Percentiles rank a stretch among this genome's conserved stretches.
Conservation (phyloP, 1,140 invertebrate species). For the Anastatus disparis region DNA sequence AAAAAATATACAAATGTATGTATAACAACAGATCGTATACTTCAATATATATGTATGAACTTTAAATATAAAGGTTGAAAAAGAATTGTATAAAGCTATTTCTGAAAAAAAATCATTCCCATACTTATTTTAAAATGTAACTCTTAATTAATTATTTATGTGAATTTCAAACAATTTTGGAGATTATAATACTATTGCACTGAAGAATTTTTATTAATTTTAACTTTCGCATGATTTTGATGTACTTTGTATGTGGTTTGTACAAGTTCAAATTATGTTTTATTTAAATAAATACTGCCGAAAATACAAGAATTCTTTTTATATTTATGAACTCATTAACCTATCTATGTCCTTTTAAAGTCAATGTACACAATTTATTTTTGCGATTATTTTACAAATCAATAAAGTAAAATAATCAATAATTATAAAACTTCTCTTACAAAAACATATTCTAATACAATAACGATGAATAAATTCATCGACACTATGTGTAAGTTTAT, state of each 20-base stretch:
- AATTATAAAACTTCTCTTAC: conserved; percentile 8
- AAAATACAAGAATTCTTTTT: conserved; percentile 28
- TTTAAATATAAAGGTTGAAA: conserved; percentile 18
- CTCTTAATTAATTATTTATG: conserved; percentile 8
- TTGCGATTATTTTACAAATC: neutral
- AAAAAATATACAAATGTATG: conserved; percentile 38
- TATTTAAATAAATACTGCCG: conserved; percentile 42
- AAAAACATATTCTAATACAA: conserved; percentile 1
- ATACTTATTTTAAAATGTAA: conserved; percentile 14
- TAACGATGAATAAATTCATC: conserved; percentile 5
- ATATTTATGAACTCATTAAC: conserved; percentile 5
- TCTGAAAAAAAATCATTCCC: neutral
- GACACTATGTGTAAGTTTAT: neutral
- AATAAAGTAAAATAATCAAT: neutral
- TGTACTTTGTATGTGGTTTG: conserved; percentile 34
- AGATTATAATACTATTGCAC: conserved; percentile 17
- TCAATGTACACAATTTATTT: neutral
- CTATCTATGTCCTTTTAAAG: neutral
- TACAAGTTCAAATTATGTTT: conserved; percentile 34
- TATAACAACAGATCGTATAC: conserved; percentile 38
- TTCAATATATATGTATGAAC: conserved; percentile 35
- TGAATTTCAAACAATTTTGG: conserved; percentile 16
- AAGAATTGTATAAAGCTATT: conserved; percentile 27
- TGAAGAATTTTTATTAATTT: conserved; percentile 16
- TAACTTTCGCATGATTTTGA: conserved; percentile 9